A percentile compares a stretch with the other conserved stretches of the same genome.
These are phyloP conservation scores for Phocoena sinus DNA, from an alignment of 2,113 vertebrate genomes.

Conservation along the genomic window DNA sequence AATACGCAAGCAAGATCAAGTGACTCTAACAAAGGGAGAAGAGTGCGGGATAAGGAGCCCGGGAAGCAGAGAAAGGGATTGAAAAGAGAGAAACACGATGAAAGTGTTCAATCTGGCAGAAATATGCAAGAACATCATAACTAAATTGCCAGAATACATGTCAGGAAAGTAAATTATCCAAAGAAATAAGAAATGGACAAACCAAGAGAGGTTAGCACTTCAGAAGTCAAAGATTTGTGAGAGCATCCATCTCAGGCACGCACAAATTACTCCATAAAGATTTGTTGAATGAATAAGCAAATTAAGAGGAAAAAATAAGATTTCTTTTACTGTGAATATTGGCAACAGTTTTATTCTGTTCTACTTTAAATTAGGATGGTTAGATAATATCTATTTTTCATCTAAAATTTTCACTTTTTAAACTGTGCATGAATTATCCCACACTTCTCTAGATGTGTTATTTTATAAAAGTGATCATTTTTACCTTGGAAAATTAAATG, in stretches of 20 bases:
- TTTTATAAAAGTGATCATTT: conserved; percentile 19
- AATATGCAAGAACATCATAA: neutral
- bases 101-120: neutral
- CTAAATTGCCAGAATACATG: neutral
- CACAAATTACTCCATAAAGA: neutral
- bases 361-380: neutral
- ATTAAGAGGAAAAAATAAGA: neutral
- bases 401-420: neutral
- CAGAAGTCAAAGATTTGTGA: neutral
- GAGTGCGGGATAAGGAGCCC: fast-evolving
- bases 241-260: neutral
- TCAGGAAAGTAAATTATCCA: neutral
- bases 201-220: neutral
- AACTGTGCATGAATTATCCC: neutral
- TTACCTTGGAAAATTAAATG: conserved; percentile 8
- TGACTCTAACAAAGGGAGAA: neutral
- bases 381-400: neutral
- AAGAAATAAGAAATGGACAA: neutral
- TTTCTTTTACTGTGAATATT: neutral
- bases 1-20: neutral
- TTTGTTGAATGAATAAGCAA: neutral
- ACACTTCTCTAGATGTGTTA: neutral
- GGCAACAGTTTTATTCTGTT: neutral
- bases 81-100: neutral
- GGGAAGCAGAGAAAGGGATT: neutral